Conservation (phyloP, 2,888 invertebrate genomes). For the Gymnosoma rotundatum region DNA sequence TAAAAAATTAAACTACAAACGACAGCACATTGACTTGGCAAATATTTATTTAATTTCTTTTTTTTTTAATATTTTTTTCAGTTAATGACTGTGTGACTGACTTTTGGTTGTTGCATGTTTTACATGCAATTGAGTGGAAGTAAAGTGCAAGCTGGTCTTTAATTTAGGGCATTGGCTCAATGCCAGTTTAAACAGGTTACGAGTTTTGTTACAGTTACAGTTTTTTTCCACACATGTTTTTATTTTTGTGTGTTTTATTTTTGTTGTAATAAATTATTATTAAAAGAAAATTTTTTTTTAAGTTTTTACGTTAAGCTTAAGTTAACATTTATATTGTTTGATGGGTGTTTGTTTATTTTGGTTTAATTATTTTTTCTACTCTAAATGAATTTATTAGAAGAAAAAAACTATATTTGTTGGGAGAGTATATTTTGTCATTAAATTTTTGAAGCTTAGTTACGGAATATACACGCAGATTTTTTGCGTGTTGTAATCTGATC, state of each 20-base stretch:
- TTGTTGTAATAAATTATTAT: neutral
- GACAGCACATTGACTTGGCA: conserved; percentile 48
- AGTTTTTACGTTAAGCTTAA: neutral
- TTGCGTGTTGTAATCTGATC: too few relatives aligned
- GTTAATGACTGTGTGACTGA: conserved; percentile 5
- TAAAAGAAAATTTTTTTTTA: too few relatives aligned
- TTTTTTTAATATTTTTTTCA: neutral
- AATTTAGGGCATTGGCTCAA: conserved; percentile 73
- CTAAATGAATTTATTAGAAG: too few relatives aligned
- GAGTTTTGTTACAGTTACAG: conserved; percentile 43
- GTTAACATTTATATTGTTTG: neutral
- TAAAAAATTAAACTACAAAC: conserved; percentile 16
- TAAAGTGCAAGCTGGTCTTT: conserved; percentile 2
- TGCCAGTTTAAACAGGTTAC: conserved; percentile 67
- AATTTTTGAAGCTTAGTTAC: too few relatives aligned
- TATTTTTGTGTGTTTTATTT: neutral
- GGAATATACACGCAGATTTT: too few relatives aligned
- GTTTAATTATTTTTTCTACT: too few relatives aligned
- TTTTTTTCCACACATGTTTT: neutral
- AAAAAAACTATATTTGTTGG: too few relatives aligned
- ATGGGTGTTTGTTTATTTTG: neutral
- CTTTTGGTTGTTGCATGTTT: conserved; percentile 19
- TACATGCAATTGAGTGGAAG: conserved; percentile 4
- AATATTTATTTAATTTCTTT: conserved; percentile 13
- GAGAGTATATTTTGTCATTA: too few relatives aligned